Evolutionary conservation across 2,113 vertebrate genomes (phyloP).

Genomic region (Miniopterus natalensis): DNA sequence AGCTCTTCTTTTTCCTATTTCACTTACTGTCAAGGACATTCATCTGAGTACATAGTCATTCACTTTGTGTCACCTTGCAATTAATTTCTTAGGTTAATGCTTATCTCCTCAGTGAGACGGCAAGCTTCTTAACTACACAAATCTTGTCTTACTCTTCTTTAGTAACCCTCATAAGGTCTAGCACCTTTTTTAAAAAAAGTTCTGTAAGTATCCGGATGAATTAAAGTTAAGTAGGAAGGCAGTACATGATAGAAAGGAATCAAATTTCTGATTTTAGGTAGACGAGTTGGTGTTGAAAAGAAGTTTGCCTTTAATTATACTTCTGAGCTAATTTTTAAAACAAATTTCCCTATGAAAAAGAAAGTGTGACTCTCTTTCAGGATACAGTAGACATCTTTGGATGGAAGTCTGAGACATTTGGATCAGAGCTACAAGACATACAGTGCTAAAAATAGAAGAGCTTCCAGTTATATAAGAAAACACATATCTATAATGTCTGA

Average conservation of each 20-base stretch:
- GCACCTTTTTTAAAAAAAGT: background rate
- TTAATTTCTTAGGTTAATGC: constrained; percentile 60
- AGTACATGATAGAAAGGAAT: constrained; percentile 1
- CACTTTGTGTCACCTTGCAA: constrained; percentile 45
- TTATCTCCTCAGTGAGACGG: background rate
- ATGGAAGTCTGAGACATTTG: constrained; percentile 43
- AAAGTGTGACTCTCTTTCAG: background rate
- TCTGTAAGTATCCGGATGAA: constrained; percentile 3
- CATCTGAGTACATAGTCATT: background rate
- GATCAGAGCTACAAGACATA: constrained; percentile 49
- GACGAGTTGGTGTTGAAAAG: background rate
- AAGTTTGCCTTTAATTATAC: background rate
- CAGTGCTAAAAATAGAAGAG: constrained; percentile 66
- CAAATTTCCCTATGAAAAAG: constrained; percentile 39
- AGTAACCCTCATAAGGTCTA: background rate
- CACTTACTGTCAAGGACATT: background rate
- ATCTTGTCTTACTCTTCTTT: constrained; percentile 61
- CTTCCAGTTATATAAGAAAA: constrained; percentile 72
- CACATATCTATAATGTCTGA: constrained; percentile 66
- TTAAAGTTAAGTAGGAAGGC: constrained; percentile 13
- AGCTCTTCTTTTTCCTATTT: constrained; percentile 7
- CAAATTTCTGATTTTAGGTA: constrained; percentile 23
- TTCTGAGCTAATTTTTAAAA: constrained; percentile 15
- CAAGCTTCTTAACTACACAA: constrained; percentile 45
- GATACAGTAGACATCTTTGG: constrained; percentile 61